These are phyloP conservation scores for Diceros bicornis DNA, from an alignment of 2,797 vertebrate species.

Conservation along the genomic window DNA sequence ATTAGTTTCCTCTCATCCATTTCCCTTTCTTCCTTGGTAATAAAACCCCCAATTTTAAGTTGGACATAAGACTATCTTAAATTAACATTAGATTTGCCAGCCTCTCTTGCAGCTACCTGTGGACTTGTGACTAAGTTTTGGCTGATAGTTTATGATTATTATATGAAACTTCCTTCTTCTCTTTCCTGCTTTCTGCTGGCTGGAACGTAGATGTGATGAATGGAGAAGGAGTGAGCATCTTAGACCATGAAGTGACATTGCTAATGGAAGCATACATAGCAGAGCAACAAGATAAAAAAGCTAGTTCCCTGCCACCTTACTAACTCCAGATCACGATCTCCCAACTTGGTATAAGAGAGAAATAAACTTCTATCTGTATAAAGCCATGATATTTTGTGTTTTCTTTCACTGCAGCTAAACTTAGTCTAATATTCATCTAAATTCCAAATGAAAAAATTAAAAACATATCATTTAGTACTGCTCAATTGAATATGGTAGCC, in stretches of 20 bases:
- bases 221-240: background rate
- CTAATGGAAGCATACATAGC: background rate
- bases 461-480: background rate
- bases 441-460: background rate
- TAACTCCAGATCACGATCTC: background rate
- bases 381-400: background rate
- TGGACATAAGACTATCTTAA: background rate
- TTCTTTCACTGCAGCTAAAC: background rate
- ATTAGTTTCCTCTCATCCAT: background rate
- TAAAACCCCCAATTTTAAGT: background rate
- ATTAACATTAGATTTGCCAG: background rate
- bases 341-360: background rate
- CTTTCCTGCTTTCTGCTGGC: background rate
- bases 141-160: background rate
- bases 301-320: background rate
- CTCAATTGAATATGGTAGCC: background rate
- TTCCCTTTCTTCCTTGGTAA: background rate
- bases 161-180: background rate
- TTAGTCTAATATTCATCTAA: background rate
- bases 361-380: background rate
- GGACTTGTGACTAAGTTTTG: background rate
- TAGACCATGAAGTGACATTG: background rate
- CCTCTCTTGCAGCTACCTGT: background rate
- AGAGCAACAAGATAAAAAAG: background rate
- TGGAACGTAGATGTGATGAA: background rate